A percentile compares a stretch with the other conserved stretches of the same genome.
These are phyloP conservation scores for Apteryx owenii DNA, from an alignment of 2,113 vertebrate species.

Conservation along the genomic window DNA sequence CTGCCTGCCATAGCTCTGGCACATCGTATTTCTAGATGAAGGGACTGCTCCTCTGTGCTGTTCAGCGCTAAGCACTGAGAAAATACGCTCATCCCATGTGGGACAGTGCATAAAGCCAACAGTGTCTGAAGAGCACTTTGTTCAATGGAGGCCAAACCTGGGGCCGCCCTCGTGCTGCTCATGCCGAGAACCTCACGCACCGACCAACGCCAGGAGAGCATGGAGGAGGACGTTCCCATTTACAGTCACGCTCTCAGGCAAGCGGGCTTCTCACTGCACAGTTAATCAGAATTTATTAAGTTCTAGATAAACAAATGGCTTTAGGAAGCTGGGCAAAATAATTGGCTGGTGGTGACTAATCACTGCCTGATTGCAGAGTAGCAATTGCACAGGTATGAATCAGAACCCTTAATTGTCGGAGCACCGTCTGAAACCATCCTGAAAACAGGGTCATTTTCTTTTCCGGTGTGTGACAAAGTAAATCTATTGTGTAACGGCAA, in stretches of 20 bases:
- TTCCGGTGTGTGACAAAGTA: neutral
- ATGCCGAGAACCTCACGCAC: neutral
- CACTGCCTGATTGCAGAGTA: constrained; percentile 47
- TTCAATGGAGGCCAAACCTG: too few relatives aligned
- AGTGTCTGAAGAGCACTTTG: neutral
- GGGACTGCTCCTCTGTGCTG: neutral
- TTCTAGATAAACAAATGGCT: neutral
- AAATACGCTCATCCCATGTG: rapidly evolving
- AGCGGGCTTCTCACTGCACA: neutral
- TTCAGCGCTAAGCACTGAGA: neutral
- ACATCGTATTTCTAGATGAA: neutral
- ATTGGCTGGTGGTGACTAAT: constrained; percentile 56
- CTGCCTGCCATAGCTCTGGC: neutral
- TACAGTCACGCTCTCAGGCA: neutral
- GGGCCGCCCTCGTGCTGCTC: neutral
- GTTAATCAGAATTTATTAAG: neutral
- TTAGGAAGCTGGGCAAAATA: constrained; percentile 17
- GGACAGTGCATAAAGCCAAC: neutral
- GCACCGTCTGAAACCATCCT: neutral
- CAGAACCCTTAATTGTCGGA: constrained; percentile 56
- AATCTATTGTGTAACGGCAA: constrained; percentile 1
- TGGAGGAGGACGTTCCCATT: neutral
- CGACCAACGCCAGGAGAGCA: neutral
- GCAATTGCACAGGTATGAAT: constrained; percentile 65
- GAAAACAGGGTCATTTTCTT: constrained; percentile 39